Evolutionary conservation across 2,888 invertebrate species (phyloP).

Genomic region (Congeria kusceri): DNA sequence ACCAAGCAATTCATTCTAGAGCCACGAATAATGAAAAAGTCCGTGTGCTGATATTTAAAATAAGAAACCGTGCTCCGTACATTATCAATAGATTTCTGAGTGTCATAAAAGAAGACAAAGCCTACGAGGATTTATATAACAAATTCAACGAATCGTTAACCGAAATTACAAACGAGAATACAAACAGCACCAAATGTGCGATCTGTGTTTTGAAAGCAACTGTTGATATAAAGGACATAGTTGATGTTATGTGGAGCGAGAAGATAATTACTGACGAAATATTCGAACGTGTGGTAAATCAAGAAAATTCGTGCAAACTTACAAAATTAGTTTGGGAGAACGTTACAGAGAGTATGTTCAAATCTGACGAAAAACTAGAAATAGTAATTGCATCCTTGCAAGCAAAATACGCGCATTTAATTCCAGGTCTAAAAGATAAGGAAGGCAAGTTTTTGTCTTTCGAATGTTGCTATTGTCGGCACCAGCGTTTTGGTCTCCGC

Average conservation of each 20-base stretch:
- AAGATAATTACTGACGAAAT: constrained; percentile 23
- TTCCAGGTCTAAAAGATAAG: background rate
- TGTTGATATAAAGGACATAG: constrained; percentile 45
- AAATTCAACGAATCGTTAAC: constrained; percentile 18
- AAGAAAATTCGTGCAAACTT: background rate
- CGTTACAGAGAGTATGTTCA: background rate
- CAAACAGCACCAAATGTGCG: constrained; percentile 19
- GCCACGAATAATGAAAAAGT: constrained; percentile 12
- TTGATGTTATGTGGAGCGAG: constrained; percentile 24
- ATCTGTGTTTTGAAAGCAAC: constrained; percentile 33
- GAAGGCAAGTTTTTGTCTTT: background rate
- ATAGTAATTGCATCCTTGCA: constrained; percentile 4
- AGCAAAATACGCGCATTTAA: constrained; percentile 13
- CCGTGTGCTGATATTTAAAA: constrained; percentile 28
- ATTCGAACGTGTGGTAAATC: constrained; percentile 17
- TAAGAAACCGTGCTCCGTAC: constrained; percentile 18
- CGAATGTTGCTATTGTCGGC: too few relatives aligned
- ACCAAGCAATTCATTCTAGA: background rate
- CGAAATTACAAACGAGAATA: constrained; percentile 27
- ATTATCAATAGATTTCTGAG: constrained; percentile 31
- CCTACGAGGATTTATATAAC: constrained; percentile 18
- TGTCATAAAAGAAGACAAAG: constrained; percentile 17
- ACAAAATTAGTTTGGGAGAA: too few relatives aligned
- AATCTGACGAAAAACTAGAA: background rate
- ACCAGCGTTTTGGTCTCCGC: too few relatives aligned